Evolutionary conservation across 2,888 invertebrate genomes (phyloP), one percentile per base, ranked within the genome.

Genomic region (Aphodius sticticus): DNA sequence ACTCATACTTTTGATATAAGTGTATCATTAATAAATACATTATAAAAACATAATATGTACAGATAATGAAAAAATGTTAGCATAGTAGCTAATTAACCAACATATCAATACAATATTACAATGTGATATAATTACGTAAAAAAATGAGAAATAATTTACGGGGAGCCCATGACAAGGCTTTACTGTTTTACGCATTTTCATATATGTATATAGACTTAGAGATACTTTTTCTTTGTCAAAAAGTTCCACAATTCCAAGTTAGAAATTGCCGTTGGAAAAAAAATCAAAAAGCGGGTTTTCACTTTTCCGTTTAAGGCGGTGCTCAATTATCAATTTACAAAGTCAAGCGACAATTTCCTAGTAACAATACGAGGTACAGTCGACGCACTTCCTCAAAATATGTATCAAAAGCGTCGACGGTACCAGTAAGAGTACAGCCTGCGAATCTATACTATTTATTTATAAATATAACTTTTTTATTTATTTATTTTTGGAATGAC

Each of bases 41-140:
- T 88, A 88, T 88, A 89, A 88, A 89, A 89, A 88, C 88, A 88
- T 87, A 88, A 88, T 89, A 89, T 89, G 84, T 89, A 89, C 89
- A 88, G 86, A 87, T 86, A 87, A 83, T 85, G 86, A 85, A 84
- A 87, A 86, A 87, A 83, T 85, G 87, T 88, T 88, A 88, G 87
- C 86, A 84, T 85, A 86, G 84, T 84, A 82, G 83, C 84, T 82
- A 82, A 79, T 83, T 82, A 84, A 82, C 83, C 82, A 83, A 85
- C 84, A 84, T 82, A 81, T 80, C 81, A 81, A 83, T 83, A 83
- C 81, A 82, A 83, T 83, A 83, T 83, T 83, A 83, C 83, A 83
- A 77, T 81, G 76, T 53, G 53, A 77, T 79, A 78, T 78, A 79
- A 77, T 77, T 80, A 77, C 70, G 76, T 26, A 76, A 79, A 79